Evolutionary conservation across 2,888 invertebrate genomes (phyloP).

Genomic region (Acrobasis consociella): DNA sequence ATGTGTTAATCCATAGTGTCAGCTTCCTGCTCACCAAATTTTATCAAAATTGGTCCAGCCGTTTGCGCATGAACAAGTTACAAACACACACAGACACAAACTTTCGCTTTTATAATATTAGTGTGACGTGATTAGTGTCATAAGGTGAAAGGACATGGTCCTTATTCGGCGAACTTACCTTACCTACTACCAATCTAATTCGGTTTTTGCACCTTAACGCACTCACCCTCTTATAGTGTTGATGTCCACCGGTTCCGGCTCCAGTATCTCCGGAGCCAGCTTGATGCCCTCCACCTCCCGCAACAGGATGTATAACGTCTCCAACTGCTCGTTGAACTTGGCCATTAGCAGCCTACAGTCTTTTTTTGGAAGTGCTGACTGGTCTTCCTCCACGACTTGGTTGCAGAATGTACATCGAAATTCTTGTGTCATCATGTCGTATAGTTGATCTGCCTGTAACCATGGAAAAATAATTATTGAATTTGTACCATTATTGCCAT

Average conservation of each 20-base stretch:
- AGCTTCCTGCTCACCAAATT: too few relatives aligned
- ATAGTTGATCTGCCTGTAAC: slow-evolving; percentile 91
- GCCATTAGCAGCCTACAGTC: slow-evolving; percentile 95
- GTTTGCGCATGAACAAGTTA: too few relatives aligned
- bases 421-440: slow-evolving; percentile 92
- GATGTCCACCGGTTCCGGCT: slow-evolving; percentile 96
- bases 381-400: slow-evolving; percentile 96
- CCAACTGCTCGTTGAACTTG: slow-evolving; percentile 96
- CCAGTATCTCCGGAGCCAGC: slow-evolving; percentile 95
- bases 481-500: too few relatives aligned
- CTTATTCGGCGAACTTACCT: too few relatives aligned
- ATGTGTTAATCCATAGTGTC: too few relatives aligned
- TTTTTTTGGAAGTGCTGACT: slow-evolving; percentile 95
- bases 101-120: too few relatives aligned
- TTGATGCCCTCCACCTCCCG: slow-evolving; percentile 96
- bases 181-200: too few relatives aligned
- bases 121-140: too few relatives aligned
- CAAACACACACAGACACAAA: too few relatives aligned
- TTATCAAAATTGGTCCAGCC: too few relatives aligned
- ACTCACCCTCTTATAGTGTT: slow-evolving; percentile 90
- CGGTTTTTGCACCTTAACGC: background rate
- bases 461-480: slow-evolving; percentile 13
- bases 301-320: slow-evolving; percentile 94
- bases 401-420: slow-evolving; percentile 96
- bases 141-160: too few relatives aligned